A percentile compares a stretch with the other conserved stretches of the same genome.
These are phyloP conservation scores for Mormyrops attenuatus DNA, from an alignment of 2,797 vertebrate species.

Conservation along the genomic window DNA sequence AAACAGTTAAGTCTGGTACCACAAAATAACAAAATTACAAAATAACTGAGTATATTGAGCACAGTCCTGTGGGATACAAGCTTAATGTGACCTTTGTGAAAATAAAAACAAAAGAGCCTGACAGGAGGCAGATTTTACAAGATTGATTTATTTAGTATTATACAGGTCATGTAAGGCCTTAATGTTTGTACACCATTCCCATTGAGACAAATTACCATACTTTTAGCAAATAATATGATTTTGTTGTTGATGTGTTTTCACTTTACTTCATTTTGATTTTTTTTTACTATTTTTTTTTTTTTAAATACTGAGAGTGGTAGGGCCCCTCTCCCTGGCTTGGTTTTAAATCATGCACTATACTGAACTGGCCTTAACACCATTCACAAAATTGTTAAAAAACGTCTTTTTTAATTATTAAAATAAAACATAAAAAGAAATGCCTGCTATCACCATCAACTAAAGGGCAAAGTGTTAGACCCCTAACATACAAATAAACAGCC, in stretches of 20 bases:
- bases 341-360: constrained; percentile 82
- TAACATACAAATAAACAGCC: constrained; percentile 73
- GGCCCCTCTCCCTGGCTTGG: constrained; percentile 53
- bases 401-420: constrained; percentile 68
- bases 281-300: constrained; percentile 46
- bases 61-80: background rate
- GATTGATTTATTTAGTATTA: constrained; percentile 97
- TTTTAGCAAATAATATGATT: constrained; percentile 77
- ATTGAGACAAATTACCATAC: constrained; percentile 84
- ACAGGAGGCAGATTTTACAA: constrained; percentile 67
- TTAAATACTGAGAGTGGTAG: constrained; percentile 67
- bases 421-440: constrained; percentile 72
- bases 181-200: constrained; percentile 88
- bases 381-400: constrained; percentile 66
- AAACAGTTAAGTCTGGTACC: background rate
- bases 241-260: constrained; percentile 58
- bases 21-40: background rate
- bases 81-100: background rate
- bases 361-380: constrained; percentile 65
- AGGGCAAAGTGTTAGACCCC: constrained; percentile 70
- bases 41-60: background rate
- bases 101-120: constrained; percentile 26
- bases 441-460: constrained; percentile 76
- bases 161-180: constrained; percentile 94
- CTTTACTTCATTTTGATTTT: constrained; percentile 65